A percentile compares a stretch with the other conserved stretches of the same genome.
These are phyloP conservation scores for Aplidium turbinatum DNA, from an alignment of 23 tunicate species.

Conservation along the genomic window DNA sequence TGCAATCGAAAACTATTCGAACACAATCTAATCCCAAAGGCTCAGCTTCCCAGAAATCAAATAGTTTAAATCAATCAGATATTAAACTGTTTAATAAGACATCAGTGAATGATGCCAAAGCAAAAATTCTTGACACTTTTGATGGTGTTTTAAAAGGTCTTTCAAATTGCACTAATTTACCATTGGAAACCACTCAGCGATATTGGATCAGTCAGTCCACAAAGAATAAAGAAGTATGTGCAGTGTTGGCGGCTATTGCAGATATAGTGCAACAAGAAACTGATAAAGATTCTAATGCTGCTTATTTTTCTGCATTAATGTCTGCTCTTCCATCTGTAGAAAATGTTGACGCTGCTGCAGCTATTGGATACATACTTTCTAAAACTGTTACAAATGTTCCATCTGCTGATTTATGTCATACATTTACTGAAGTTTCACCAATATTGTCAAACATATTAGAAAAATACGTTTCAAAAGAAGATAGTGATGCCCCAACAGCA, in stretches of 20 bases:
- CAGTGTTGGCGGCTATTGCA: slow-evolving; percentile 94
- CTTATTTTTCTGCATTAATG: slow-evolving; percentile 87
- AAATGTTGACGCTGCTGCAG: slow-evolving; percentile 68
- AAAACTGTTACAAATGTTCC: slow-evolving; percentile 84
- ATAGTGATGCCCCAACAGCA: slow-evolving; percentile 60
- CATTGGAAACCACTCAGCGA: slow-evolving; percentile 73
- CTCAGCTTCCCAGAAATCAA: too few relatives aligned
- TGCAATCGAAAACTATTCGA: too few relatives aligned
- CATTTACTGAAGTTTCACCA: slow-evolving; percentile 72
- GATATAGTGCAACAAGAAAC: slow-evolving; percentile 85
- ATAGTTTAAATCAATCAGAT: too few relatives aligned
- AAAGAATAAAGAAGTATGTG: slow-evolving; percentile 92
- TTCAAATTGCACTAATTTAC: slow-evolving; percentile 86
- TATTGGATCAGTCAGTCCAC: slow-evolving; percentile 82
- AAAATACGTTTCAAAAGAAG: slow-evolving; percentile 7
- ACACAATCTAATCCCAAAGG: too few relatives aligned
- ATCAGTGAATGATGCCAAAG: slow-evolving; percentile 34
- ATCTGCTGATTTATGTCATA: slow-evolving; percentile 61
- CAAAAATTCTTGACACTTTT: slow-evolving; percentile 69
- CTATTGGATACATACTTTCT: slow-evolving; percentile 70
- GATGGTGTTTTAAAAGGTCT: slow-evolving; percentile 79
- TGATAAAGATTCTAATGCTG: slow-evolving; percentile 82
- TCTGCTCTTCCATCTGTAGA: slow-evolving; percentile 76
- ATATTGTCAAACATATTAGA: slow-evolving; percentile 44
- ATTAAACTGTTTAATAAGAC: too few relatives aligned